A percentile compares a stretch with the other conserved stretches of the same genome.
Evolutionary conservation across 2,888 invertebrate species (phyloP).

Genomic region (Xestia ashworthii): DNA sequence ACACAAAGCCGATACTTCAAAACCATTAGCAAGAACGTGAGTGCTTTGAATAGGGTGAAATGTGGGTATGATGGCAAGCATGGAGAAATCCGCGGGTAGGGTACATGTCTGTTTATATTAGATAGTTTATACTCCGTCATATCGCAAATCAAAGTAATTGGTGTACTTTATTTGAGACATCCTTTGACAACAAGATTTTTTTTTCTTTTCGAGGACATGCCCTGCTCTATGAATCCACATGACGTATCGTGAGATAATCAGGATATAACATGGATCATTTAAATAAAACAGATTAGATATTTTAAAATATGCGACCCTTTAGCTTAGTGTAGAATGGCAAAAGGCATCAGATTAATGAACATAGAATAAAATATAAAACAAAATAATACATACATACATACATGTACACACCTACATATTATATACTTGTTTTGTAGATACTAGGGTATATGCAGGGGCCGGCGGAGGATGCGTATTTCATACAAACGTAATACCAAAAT

Average conservation of each 20-base stretch:
- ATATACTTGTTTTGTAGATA: no score
- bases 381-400: no score
- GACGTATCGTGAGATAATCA: constrained; percentile 3
- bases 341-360: not conserved
- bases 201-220: not conserved
- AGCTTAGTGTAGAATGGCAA: not conserved
- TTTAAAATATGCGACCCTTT: not conserved
- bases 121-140: constrained; percentile 37
- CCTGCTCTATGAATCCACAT: not conserved
- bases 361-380: not conserved
- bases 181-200: not conserved
- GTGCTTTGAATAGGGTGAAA: constrained; percentile 60
- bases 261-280: not conserved
- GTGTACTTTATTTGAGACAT: not conserved
- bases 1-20: constrained; percentile 82
- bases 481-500: no score
- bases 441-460: no score
- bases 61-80: constrained; percentile 40
- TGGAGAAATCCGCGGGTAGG: constrained; percentile 23
- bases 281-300: not conserved
- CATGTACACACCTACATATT: no score
- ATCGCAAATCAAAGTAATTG: constrained; percentile 48
- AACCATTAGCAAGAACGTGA: constrained; percentile 77
- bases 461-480: no score
- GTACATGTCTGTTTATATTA: constrained; percentile 33